Evolutionary conservation across 2,113 vertebrate genomes (phyloP).

Genomic region (Neofelis nebulosa): DNA sequence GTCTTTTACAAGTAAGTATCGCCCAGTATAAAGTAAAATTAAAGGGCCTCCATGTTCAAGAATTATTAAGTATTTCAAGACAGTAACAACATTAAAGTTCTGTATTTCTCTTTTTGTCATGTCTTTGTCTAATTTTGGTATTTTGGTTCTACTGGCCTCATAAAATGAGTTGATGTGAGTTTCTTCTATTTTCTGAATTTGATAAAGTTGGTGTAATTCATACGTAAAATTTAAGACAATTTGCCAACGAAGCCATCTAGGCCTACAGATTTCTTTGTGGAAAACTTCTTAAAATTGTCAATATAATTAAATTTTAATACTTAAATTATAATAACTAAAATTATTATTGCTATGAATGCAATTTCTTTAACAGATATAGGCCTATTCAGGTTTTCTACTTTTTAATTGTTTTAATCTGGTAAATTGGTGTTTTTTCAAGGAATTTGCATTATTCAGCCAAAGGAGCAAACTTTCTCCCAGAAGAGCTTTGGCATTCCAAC

Average conservation of each 20-base stretch:
- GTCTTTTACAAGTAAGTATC: not conserved
- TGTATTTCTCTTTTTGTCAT: not conserved
- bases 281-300: not conserved
- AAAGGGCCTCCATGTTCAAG: not conserved
- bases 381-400: not conserved
- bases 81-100: not conserved
- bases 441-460: not conserved
- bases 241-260: not conserved
- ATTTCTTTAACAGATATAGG: not conserved
- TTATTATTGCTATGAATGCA: not conserved
- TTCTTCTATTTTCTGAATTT: constrained; percentile 11
- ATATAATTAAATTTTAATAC: not conserved
- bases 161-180: not conserved
- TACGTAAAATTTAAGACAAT: not conserved
- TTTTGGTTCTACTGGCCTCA: not conserved
- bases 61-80: not conserved
- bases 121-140: not conserved
- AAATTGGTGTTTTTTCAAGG: not conserved
- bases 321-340: not conserved
- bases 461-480: not conserved
- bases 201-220: not conserved
- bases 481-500: not conserved
- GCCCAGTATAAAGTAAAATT: not conserved
- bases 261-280: not conserved
- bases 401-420: not conserved